phyloP scores from a whole-genome alignment of 2,888 invertebrate genomes.

The Oxyteleia sp. region DNA sequence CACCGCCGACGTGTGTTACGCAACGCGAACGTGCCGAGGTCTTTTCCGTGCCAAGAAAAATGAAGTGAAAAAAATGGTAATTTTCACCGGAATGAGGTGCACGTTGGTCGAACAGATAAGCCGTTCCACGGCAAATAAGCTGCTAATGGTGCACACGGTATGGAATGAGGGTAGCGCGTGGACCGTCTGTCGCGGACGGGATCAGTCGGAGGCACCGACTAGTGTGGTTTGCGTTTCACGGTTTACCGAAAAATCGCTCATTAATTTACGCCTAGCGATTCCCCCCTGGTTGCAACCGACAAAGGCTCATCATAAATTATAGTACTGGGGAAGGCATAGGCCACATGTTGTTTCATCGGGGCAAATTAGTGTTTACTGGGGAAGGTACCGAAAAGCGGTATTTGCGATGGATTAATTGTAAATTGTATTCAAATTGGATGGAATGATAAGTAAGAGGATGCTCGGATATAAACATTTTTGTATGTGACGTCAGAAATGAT shows the following conservation, averaged over 20 bases:
- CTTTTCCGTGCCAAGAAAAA: conserved; percentile 13
- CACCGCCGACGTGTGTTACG: not conserved
- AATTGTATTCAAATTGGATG: conserved; percentile 26
- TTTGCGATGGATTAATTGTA: conserved; percentile 6
- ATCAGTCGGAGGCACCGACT: conserved; percentile 63
- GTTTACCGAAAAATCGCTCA: conserved; percentile 79
- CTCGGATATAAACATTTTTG: no score
- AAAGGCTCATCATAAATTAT: conserved; percentile 58
- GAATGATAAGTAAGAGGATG: conserved; percentile 10
- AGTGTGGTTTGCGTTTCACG: conserved; percentile 79
- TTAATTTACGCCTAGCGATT: conserved; percentile 76
- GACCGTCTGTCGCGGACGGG: conserved; percentile 80
- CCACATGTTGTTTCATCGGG: conserved; percentile 58
- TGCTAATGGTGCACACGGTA: conserved; percentile 75
- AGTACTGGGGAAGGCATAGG: conserved; percentile 21
- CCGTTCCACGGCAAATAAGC: conserved; percentile 63
- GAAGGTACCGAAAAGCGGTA: conserved; percentile 2
- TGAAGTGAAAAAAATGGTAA: conserved; percentile 2
- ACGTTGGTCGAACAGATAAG: conserved; percentile 19
- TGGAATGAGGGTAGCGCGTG: conserved; percentile 71
- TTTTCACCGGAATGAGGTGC: conserved; percentile 34
- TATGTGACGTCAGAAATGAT: no score
- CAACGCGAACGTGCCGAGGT: not conserved
- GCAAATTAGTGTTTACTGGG: conserved; percentile 31
- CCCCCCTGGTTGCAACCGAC: conserved; percentile 40